These are phyloP conservation scores for Tolypeutes matacus DNA, from an alignment of 2,797 vertebrate species.

Conservation along the genomic window DNA sequence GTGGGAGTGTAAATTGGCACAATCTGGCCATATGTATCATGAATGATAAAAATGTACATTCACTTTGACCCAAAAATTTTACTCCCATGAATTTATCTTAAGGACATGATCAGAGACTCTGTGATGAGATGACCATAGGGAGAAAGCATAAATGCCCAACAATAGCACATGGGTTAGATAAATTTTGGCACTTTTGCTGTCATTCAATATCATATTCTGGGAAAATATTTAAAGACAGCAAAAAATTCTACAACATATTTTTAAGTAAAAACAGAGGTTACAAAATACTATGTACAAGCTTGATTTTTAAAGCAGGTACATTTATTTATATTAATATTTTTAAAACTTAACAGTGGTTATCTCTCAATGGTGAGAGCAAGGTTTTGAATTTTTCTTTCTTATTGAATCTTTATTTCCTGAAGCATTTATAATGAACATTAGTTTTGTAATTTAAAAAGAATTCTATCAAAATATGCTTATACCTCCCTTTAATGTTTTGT, in stretches of 20 bases:
- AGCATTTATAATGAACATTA: background rate
- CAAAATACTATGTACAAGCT: background rate
- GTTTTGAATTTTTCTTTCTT: background rate
- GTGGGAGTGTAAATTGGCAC: background rate
- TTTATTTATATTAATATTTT: conserved; percentile 23
- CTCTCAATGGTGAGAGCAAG: background rate
- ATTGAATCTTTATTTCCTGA: background rate
- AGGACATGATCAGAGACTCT: background rate
- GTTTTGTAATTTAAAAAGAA: conserved; percentile 16
- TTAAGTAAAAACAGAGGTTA: background rate
- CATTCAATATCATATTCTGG: background rate
- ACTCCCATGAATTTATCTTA: background rate
- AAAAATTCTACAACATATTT: background rate
- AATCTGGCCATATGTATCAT: background rate
- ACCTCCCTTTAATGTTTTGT: background rate
- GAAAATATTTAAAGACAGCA: background rate
- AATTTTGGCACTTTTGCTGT: background rate
- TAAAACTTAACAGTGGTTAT: background rate
- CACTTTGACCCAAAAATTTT: background rate
- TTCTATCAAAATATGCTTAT: background rate
- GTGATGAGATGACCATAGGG: background rate
- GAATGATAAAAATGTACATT: background rate
- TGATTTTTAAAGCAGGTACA: background rate
- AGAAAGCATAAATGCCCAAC: background rate
- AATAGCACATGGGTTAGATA: background rate